Evolutionary conservation across 2,797 vertebrate genomes (phyloP).

Genomic region (Rhyacichthys aspro): DNA sequence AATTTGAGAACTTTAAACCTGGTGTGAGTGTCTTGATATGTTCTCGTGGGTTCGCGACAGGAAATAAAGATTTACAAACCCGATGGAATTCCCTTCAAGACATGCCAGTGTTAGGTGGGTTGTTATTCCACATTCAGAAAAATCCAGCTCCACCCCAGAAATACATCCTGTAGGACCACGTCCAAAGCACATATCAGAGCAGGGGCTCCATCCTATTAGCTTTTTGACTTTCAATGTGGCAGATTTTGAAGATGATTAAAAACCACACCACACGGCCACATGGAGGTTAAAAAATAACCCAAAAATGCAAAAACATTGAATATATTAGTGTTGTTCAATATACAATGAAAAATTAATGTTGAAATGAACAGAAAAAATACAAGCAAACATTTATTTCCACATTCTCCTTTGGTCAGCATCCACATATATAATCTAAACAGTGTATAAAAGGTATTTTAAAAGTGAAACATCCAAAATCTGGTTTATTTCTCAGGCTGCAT

Average conservation of each 20-base stretch:
- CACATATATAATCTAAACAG: no score
- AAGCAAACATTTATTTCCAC: no score
- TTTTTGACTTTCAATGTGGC: neutral
- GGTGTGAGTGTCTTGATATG: slow-evolving; percentile 61
- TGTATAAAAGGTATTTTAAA: no score
- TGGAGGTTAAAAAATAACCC: neutral
- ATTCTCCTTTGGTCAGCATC: no score
- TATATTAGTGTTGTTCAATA: no score
- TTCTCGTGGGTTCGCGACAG: slow-evolving; percentile 63
- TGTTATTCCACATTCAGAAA: slow-evolving; percentile 67
- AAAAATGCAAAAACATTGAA: no score
- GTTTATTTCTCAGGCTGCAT: no score
- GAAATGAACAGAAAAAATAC: no score
- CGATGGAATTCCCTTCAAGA: slow-evolving; percentile 59
- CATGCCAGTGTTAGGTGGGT: slow-evolving; percentile 64
- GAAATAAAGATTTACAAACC: slow-evolving; percentile 67
- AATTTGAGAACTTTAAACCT: slow-evolving; percentile 55
- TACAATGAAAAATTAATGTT: no score
- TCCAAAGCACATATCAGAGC: slow-evolving; percentile 34
- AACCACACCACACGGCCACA: neutral
- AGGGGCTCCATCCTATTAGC: slow-evolving; percentile 11
- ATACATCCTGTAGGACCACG: slow-evolving; percentile 52
- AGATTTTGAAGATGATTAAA: neutral
- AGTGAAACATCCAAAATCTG: no score
- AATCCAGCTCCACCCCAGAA: slow-evolving; percentile 56